A percentile compares a stretch with the other conserved stretches of the same genome.
phyloP scores from a whole-genome alignment of 2,888 invertebrate species.

The Agrenia bidenticulata region DNA sequence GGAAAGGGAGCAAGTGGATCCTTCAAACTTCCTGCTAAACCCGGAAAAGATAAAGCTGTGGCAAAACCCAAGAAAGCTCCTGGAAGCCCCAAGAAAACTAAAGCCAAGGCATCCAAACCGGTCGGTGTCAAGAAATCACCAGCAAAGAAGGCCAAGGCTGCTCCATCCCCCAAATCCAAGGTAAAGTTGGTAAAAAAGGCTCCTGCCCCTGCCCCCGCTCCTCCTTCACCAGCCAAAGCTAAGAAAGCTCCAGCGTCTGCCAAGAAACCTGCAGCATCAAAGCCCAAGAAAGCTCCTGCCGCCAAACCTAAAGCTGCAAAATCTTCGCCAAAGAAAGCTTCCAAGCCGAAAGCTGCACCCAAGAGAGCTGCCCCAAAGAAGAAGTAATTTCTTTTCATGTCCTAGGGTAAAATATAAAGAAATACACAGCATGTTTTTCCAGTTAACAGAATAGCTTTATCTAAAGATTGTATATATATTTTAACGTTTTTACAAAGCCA shows the following conservation, averaged over 20 bases:
- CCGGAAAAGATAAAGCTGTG: conserved; percentile 9
- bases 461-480: no score
- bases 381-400: conserved; percentile 21
- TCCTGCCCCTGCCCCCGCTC: conserved; percentile 21
- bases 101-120: conserved; percentile 8
- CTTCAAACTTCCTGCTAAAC: conserved; percentile 40
- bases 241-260: conserved; percentile 32
- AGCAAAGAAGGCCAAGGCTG: conserved; percentile 23
- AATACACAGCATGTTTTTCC: no score
- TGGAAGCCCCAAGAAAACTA: conserved; percentile 27
- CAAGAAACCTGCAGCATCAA: conserved; percentile 32
- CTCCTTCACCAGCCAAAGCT: conserved; percentile 17
- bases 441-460: no score
- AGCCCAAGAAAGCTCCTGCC: conserved; percentile 22
- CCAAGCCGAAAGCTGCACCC: conserved; percentile 26
- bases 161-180: conserved; percentile 1
- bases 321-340: conserved; percentile 29
- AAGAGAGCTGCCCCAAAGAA: conserved; percentile 43
- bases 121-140: background rate
- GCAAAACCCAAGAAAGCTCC: conserved; percentile 20
- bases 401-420: background rate
- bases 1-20: conserved; percentile 48
- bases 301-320: conserved; percentile 30
- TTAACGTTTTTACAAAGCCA: no score
- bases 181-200: conserved; percentile 24